A percentile compares a stretch with the other conserved stretches of the same genome.
Conservation (phyloP, 2,797 vertebrate genomes). For the Myripristis jacobus region DNA sequence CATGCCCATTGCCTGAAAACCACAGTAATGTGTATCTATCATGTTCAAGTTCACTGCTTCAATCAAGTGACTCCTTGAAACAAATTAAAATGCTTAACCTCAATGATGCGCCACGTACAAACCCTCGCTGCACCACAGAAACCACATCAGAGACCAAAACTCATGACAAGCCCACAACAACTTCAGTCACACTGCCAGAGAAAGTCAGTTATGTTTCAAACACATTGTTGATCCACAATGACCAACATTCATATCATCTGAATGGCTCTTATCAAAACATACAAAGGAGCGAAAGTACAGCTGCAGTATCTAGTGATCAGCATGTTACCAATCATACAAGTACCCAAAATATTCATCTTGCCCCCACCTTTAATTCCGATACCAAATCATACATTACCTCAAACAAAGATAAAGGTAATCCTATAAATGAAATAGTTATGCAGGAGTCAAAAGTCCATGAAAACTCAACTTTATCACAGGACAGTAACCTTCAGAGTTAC, state of each 20-base stretch:
- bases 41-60: conserved; percentile 34
- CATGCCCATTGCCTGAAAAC: conserved; percentile 36
- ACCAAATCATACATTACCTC: conserved; percentile 17
- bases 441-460: conserved; percentile 41
- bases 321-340: conserved; percentile 9
- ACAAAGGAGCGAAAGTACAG: neutral
- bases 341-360: neutral
- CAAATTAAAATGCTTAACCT: neutral
- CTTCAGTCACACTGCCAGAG: conserved; percentile 2
- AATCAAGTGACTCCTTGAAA: conserved; percentile 33
- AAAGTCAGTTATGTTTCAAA: conserved; percentile 16
- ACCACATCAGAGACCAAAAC: conserved; percentile 13
- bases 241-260: conserved; percentile 25
- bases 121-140: conserved; percentile 6
- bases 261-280: neutral
- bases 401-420: conserved; percentile 53
- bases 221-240: conserved; percentile 9
- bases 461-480: conserved; percentile 61
- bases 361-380: conserved; percentile 25
- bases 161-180: conserved; percentile 32
- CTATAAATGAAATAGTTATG: conserved; percentile 50
- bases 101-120: neutral
- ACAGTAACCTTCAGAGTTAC: conserved; percentile 63
- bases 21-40: conserved; percentile 37
- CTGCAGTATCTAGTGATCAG: conserved; percentile 6